Conservation (phyloP, 2,797 vertebrate species). For the Sebastes ruberrimus region DNA sequence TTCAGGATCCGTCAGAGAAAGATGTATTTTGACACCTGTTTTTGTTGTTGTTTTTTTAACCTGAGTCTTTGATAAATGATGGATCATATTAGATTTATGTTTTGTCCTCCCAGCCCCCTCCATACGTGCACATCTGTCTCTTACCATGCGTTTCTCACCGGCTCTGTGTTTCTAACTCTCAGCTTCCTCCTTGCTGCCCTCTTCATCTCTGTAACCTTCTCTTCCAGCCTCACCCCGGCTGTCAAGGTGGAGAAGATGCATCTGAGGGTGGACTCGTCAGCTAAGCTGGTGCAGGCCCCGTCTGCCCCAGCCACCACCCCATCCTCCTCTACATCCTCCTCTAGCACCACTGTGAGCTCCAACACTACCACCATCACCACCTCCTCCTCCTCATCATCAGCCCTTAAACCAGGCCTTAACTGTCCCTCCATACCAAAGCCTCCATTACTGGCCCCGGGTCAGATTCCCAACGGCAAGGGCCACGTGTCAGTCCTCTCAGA, state of each 20-base stretch:
- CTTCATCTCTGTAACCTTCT: constrained; percentile 72
- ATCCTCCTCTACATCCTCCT: constrained; percentile 77
- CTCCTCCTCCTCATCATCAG: constrained; percentile 72
- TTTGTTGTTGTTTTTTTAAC: neutral
- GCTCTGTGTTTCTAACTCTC: constrained; percentile 67
- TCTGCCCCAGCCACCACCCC: constrained; percentile 84
- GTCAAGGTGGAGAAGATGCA: constrained; percentile 98
- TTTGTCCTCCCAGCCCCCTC: constrained; percentile 63
- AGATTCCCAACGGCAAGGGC: constrained; percentile 98
- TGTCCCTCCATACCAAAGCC: constrained; percentile 99
- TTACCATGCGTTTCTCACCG: constrained; percentile 55
- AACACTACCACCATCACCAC: constrained; percentile 77
- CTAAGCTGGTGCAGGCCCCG: constrained; percentile 88
- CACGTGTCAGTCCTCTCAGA: constrained; percentile 88
- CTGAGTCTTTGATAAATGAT: constrained; percentile 16
- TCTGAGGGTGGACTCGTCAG: constrained; percentile 90
- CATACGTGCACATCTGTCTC: constrained; percentile 63
- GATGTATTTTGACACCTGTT: neutral
- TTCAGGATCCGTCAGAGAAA: neutral
- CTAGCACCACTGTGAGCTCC: constrained; percentile 87
- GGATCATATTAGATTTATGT: constrained; percentile 43
- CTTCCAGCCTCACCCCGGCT: constrained; percentile 90
- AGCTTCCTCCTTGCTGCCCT: constrained; percentile 64
- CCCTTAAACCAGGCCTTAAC: constrained; percentile 99
- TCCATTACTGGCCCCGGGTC: constrained; percentile 94